Evolutionary conservation across 2,113 vertebrate species (phyloP), one percentile per base, ranked within the genome.

Genomic region (Oxyruncus cristatus): DNA sequence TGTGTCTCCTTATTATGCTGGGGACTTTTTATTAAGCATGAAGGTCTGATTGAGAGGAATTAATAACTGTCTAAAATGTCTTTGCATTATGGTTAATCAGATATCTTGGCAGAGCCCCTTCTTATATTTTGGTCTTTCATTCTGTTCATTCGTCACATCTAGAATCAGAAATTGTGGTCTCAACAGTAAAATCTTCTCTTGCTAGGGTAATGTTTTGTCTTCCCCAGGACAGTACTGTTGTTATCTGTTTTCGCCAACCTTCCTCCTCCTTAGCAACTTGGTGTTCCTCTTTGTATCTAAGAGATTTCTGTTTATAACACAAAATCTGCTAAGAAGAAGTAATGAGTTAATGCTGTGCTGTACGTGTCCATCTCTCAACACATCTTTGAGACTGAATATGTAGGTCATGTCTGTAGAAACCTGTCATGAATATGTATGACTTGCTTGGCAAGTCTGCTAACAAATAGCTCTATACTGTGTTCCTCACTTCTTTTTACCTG

Each of bases 1-100:
- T 95, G 46, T 89, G 53, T 94, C 46, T 85, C 46, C 70, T 92
- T 79, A 92, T 96, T 91, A 93, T 88, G 50, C 81, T 78, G 85
- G 88, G 55, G 81, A 67, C 49, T 78, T 62, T 96, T 89, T 82
- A 82, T 94, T 85, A 85, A 47, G 42, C 85, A 28, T 83, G 74
- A 93, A 94, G 32, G 59, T 93, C 71, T 92, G 63, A 49, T 62
- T 82, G 71, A 50, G 58, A 94, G 78, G 50, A 96, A 83, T 93
- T 93, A 94, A 85, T 66, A 87, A 46, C 66, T 79, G 41, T 49
- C 62, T 91, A 26, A 68, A 58, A 33, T 71, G 52, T 68, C 52
- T 89, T 70, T 84, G 23, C 49, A 6, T 93, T 88, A 35, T 22
- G 76, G 18, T 67, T 82, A 52, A 88, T 65, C 85, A 80, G 67